A percentile compares a stretch with the other conserved stretches of the same genome.
phyloP scores from a whole-genome alignment of 2,888 invertebrate species.

The Sepiola atlantica region DNA sequence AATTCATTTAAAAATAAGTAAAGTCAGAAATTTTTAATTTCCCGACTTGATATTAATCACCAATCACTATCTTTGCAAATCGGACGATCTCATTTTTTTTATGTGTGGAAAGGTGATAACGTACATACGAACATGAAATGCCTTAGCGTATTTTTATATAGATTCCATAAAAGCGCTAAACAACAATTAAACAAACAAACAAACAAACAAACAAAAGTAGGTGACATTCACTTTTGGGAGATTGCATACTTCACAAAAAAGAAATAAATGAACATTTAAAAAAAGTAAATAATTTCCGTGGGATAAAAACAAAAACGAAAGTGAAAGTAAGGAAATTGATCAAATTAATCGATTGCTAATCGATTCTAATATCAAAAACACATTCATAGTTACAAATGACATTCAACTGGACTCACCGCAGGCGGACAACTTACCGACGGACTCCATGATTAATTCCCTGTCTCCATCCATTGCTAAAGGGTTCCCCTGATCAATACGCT shows the following conservation, averaged over 20 bases:
- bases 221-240: not conserved
- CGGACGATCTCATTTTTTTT: no score
- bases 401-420: not conserved
- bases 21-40: no score
- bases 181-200: not conserved
- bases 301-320: not conserved
- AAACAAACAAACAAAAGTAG: not conserved
- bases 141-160: no score
- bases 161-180: no score
- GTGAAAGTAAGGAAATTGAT: not conserved
- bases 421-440: constrained; percentile 35
- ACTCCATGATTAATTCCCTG: constrained; percentile 40
- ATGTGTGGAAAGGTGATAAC: no score
- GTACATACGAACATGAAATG: no score
- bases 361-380: not conserved
- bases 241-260: not conserved
- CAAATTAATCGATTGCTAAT: not conserved
- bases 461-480: constrained; percentile 33
- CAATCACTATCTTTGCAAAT: no score
- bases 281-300: not conserved
- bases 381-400: not conserved
- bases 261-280: not conserved
- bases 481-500: not conserved
- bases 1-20: no score
- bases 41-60: no score